phyloP scores from a whole-genome alignment of 2,888 invertebrate species.

The Dolomedes plantarius region DNA sequence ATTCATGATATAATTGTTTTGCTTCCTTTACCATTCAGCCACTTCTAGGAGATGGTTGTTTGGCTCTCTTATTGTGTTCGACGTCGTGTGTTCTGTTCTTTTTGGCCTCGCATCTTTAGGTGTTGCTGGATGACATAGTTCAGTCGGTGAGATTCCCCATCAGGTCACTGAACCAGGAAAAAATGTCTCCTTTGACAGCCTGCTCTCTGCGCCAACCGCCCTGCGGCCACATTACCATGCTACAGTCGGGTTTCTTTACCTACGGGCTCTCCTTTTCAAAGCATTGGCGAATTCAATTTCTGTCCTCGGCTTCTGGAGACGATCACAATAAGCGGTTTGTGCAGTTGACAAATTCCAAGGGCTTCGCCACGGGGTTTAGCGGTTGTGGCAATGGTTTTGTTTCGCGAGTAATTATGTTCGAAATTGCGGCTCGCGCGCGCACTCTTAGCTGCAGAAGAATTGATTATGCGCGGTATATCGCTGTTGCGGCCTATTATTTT shows the following conservation, averaged over 20 bases:
- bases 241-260: background rate
- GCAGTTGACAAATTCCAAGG: background rate
- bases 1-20: background rate
- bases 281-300: background rate
- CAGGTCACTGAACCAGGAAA: constrained; percentile 66
- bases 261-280: background rate
- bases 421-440: no score
- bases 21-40: background rate
- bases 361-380: background rate
- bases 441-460: no score
- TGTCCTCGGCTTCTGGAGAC: background rate
- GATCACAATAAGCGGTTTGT: background rate
- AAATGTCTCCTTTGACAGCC: constrained; percentile 39
- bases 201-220: constrained; percentile 17
- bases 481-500: no score
- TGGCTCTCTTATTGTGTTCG: constrained; percentile 23
- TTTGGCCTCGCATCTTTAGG: constrained; percentile 15
- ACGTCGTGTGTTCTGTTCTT: background rate
- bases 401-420: background rate
- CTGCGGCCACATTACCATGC: constrained; percentile 22
- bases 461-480: no score
- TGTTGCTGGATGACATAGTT: constrained; percentile 63
- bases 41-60: background rate
- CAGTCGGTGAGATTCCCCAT: constrained; percentile 33
- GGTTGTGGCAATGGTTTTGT: background rate